A percentile compares a stretch with the other conserved stretches of the same genome.
phyloP scores from a whole-genome alignment of 1,140 invertebrate species.

The Temnothorax nylanderi region DNA sequence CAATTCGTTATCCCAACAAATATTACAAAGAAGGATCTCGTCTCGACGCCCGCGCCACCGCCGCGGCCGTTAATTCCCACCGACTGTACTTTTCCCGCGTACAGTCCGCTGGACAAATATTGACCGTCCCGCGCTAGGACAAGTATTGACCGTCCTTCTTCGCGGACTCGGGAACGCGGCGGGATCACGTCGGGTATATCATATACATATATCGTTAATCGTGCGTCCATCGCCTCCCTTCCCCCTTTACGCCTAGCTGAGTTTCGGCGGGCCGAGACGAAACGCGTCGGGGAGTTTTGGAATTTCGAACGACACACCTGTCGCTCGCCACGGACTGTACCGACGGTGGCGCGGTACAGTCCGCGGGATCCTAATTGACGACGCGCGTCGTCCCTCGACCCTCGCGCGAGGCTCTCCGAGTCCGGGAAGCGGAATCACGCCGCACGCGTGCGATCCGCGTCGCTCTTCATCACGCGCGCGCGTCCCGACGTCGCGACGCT shows the following conservation, averaged over 20 bases:
- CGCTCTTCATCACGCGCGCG: neutral
- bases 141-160: slow-evolving; percentile 2
- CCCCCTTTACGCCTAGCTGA: neutral
- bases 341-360: slow-evolving; percentile 67
- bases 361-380: slow-evolving; percentile 67
- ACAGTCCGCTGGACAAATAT: slow-evolving; percentile 41
- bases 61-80: slow-evolving; percentile 1
- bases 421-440: neutral
- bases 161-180: neutral
- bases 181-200: neutral
- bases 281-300: too few relatives aligned
- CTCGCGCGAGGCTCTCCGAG: neutral
- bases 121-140: neutral
- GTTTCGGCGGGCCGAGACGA: neutral
- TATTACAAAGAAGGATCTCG: neutral
- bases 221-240: too few relatives aligned
- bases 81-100: slow-evolving; percentile 60
- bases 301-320: neutral
- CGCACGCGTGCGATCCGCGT: neutral
- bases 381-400: neutral
- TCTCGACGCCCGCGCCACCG: slow-evolving; percentile 44
- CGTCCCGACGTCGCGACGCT: neutral
- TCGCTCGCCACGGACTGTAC: slow-evolving; percentile 68
- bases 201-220: too few relatives aligned
- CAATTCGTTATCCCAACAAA: neutral